Conservation (phyloP, 2,888 invertebrate genomes). For the Trisateles emortualis region DNA sequence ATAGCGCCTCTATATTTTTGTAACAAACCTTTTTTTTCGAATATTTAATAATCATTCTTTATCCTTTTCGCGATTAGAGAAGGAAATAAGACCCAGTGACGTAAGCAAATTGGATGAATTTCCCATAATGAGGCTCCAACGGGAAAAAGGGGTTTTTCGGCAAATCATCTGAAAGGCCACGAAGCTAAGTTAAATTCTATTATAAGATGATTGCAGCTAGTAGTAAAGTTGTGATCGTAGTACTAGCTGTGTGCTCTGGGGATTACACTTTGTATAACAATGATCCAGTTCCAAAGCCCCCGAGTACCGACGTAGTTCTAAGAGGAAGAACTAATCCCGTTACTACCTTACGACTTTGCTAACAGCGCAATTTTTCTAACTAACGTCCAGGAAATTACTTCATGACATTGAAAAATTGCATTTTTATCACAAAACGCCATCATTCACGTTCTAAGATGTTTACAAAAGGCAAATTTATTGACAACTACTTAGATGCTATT, state of each 20-base stretch:
- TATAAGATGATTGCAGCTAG: constrained; percentile 16
- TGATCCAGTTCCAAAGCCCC: constrained; percentile 37
- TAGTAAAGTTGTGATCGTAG: constrained; percentile 29
- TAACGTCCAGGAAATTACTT: not conserved
- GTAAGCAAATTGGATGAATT: constrained; percentile 36
- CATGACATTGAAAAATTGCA: not conserved
- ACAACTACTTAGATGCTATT: too few species aligned
- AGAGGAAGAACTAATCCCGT: constrained; percentile 37
- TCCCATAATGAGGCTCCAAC: constrained; percentile 26
- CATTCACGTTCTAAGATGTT: not conserved
- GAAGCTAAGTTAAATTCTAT: constrained; percentile 28
- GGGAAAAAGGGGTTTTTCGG: constrained; percentile 22
- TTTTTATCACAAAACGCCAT: not conserved
- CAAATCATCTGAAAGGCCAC: constrained; percentile 6
- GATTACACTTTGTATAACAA: constrained; percentile 46
- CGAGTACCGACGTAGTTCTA: constrained; percentile 21
- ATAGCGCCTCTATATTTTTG: not conserved
- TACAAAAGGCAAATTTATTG: not conserved
- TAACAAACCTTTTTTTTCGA: not conserved
- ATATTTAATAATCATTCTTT: not conserved
- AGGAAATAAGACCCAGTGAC: constrained; percentile 22
- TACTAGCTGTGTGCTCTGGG: constrained; percentile 20
- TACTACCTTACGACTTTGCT: constrained; percentile 35
- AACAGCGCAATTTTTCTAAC: constrained; percentile 29
- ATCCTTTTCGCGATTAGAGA: constrained; percentile 14